phyloP scores from a whole-genome alignment of 1,140 invertebrate genomes.

The Philaenus spumarius region DNA sequence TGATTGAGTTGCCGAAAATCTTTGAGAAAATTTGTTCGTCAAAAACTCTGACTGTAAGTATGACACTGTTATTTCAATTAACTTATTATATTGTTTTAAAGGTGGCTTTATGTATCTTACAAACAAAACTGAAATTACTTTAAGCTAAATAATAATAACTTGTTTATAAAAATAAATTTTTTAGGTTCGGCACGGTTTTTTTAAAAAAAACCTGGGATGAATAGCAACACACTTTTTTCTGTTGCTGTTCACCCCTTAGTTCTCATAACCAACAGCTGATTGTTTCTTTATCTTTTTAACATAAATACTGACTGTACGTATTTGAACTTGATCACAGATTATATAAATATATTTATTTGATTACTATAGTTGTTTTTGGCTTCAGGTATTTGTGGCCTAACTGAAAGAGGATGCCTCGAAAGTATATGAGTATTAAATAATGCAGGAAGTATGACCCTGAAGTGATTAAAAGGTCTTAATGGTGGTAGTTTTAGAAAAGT shows the following conservation, averaged over 20 bases:
- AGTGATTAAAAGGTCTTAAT: neutral
- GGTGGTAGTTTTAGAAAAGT: conserved; percentile 5
- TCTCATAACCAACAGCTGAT: neutral
- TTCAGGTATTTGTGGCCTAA: neutral
- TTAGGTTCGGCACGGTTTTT: neutral
- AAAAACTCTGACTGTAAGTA: neutral
- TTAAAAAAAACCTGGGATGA: neutral
- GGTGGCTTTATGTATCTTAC: neutral
- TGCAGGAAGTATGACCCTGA: neutral
- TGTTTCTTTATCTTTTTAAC: neutral
- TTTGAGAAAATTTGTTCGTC: neutral
- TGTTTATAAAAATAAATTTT: neutral
- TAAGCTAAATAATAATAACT: neutral
- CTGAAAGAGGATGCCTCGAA: neutral
- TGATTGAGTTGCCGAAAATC: neutral
- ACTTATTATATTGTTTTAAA: neutral
- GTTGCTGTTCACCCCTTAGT: too few relatives aligned
- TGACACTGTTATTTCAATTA: neutral
- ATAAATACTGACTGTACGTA: neutral
- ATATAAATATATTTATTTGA: neutral
- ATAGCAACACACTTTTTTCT: neutral
- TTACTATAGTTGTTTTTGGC: neutral
- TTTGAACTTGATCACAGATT: too few relatives aligned
- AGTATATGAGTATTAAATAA: neutral
- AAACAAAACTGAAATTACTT: too few relatives aligned